Base-by-base conservation (phyloP, 2,113 vertebrate genomes). In the Acrocephalus arundinaceus region DNA sequence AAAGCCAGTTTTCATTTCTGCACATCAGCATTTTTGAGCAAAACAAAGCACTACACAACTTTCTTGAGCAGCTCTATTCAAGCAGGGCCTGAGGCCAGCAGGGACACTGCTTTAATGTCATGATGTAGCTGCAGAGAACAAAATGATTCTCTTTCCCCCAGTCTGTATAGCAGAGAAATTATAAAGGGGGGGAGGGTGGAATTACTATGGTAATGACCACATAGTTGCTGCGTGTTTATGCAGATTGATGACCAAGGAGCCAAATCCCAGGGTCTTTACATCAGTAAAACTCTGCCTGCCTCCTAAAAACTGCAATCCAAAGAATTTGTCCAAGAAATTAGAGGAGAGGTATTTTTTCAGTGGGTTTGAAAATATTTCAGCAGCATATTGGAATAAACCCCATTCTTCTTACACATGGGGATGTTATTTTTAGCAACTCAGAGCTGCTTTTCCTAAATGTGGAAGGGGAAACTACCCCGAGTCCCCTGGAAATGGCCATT, bases 21-120 rank as follows among this genome's bases (percentile, higher is more conserved):
- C 22, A 1, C 49, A 78, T 87, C 86, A 94, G 91, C 80, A 10
- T 71, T 93, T 90, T 41, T 0, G 8, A 85, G 68, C 35, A 63
- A 87, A 94, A 95, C 93, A 96, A 96, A 93, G 93, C 86, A 28
- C 83, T 92, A 90, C 86, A 94, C 89, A 94, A 87, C 89, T 92
- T 93, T 72, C 65, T 75, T 59, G 93, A 95, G 95, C 91, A 89
- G 86, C 83, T 81, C 86, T 85, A 89, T 95, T 96, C 93, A 96
- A 74, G 86, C 86, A 87, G 72, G 76, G 78, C 43, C 1, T 3
- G 68, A 89, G 80, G 91, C 83, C 95, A 97, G 95, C 86, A 81
- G 91, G 86, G 93, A 94, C 83, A 23, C 70, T 1, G 31, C 83
- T 94, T 97, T 90, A 80, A 93, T 81, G 86, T 65, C 81, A 78